These are phyloP conservation scores for Neolamprologus tretocephalus DNA, from an alignment of 2,113 vertebrate genomes.

Conservation along the genomic window DNA sequence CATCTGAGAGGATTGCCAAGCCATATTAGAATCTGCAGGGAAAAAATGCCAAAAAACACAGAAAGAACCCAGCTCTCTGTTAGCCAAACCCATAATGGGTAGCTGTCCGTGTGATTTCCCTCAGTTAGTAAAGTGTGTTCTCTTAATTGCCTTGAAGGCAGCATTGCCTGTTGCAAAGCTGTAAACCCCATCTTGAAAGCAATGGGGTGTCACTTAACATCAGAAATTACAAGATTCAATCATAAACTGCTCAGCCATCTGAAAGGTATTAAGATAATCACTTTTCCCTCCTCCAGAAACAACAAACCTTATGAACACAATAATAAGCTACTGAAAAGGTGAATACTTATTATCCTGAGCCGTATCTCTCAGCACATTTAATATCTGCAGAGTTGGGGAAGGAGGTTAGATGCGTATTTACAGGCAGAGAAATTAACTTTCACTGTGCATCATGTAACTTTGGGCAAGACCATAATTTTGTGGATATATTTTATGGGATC, in stretches of 20 bases:
- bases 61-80: not conserved
- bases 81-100: not conserved
- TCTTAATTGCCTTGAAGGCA: constrained; percentile 35
- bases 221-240: constrained; percentile 45
- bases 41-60: not conserved
- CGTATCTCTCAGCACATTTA: not conserved
- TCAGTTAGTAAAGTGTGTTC: constrained; percentile 7
- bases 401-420: constrained; percentile 9
- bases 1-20: not conserved
- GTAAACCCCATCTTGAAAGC: constrained; percentile 45
- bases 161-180: constrained; percentile 22
- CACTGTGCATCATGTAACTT: not conserved
- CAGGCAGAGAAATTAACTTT: constrained; percentile 1
- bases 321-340: not conserved
- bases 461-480: not conserved
- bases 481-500: not conserved
- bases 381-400: constrained; percentile 2
- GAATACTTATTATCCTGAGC: not conserved
- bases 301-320: not conserved
- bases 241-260: constrained; percentile 37
- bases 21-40: not conserved
- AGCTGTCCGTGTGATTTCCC: not conserved
- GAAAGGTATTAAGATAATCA: constrained; percentile 35
- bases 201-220: constrained; percentile 49
- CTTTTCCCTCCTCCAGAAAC: not conserved